A percentile compares a stretch with the other conserved stretches of the same genome.
phyloP scores from a whole-genome alignment of 2,888 invertebrate genomes.

The Frankliniella fusca region DNA sequence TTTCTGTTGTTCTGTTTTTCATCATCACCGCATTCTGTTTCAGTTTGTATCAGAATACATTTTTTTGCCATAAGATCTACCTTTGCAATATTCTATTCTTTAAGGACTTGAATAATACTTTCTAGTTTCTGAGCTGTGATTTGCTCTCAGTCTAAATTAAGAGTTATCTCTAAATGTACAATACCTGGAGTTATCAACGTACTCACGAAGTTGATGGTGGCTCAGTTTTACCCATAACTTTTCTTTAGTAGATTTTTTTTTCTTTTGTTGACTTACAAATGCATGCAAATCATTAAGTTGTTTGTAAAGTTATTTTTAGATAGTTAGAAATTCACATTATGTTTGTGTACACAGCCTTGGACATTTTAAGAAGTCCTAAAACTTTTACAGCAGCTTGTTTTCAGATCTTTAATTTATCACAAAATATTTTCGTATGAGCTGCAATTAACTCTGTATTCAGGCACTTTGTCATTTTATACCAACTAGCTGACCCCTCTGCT shows the following conservation, averaged over 20 bases:
- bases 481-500: not conserved
- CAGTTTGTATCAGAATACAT: no score
- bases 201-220: no score
- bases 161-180: not conserved
- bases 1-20: conserved; percentile 6
- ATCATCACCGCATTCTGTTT: not conserved
- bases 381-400: not conserved
- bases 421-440: not conserved
- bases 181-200: not conserved
- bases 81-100: not conserved
- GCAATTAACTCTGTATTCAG: not conserved
- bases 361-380: not conserved
- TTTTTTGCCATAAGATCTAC: not conserved
- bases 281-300: not conserved
- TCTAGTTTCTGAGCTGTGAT: not conserved
- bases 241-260: not conserved
- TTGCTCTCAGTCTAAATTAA: not conserved
- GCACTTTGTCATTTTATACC: not conserved
- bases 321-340: not conserved
- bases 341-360: conserved; percentile 22
- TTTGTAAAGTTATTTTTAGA: not conserved
- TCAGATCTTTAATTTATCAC: not conserved
- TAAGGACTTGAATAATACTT: no score
- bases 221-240: no score
- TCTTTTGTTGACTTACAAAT: not conserved